A percentile compares a stretch with the other conserved stretches of the same genome.
These are phyloP conservation scores for Drosophila paulistorum DNA, from an alignment of 1,140 invertebrate species.

Conservation along the genomic window DNA sequence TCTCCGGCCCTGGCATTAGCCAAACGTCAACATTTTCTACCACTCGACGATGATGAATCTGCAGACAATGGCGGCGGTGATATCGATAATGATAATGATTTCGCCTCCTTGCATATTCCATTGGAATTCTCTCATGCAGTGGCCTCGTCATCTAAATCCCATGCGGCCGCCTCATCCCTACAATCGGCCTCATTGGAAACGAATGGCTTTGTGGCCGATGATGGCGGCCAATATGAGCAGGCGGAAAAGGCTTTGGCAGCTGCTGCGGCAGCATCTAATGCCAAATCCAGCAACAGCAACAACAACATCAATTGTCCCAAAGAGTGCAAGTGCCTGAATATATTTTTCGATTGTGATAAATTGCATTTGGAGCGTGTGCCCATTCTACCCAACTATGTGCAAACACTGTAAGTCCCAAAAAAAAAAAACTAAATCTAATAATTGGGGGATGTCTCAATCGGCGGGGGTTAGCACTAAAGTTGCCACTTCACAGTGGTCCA, in stretches of 20 bases:
- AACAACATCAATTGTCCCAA: slow-evolving; percentile 83
- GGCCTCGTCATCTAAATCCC: slow-evolving; percentile 11
- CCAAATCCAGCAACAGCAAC: slow-evolving; percentile 44
- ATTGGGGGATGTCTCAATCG: background rate
- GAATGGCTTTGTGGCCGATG: slow-evolving; percentile 75
- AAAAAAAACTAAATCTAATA: too few relatives aligned
- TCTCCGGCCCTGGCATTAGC: slow-evolving; percentile 20
- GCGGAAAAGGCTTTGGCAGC: slow-evolving; percentile 64
- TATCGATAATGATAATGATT: slow-evolving; percentile 48
- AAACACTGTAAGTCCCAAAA: slow-evolving; percentile 84
- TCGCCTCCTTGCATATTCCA: slow-evolving; percentile 48
- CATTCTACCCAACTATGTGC: slow-evolving; percentile 86
- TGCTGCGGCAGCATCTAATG: slow-evolving; percentile 46
- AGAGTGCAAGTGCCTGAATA: slow-evolving; percentile 85
- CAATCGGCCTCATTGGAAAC: slow-evolving; percentile 68
- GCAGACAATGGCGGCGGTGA: slow-evolving; percentile 38
- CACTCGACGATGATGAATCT: slow-evolving; percentile 53
- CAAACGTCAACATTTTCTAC: slow-evolving; percentile 45
- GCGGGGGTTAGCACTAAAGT: background rate
- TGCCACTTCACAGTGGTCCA: background rate
- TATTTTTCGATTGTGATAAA: slow-evolving; percentile 86
- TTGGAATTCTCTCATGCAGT: slow-evolving; percentile 19
- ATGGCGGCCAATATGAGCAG: slow-evolving; percentile 74
- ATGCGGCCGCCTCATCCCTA: slow-evolving; percentile 31
- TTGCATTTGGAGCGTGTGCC: slow-evolving; percentile 85